Evolutionary conservation across 2,113 vertebrate species (phyloP), one percentile per base, ranked within the genome.

Genomic region (Coracopsis vasa): DNA sequence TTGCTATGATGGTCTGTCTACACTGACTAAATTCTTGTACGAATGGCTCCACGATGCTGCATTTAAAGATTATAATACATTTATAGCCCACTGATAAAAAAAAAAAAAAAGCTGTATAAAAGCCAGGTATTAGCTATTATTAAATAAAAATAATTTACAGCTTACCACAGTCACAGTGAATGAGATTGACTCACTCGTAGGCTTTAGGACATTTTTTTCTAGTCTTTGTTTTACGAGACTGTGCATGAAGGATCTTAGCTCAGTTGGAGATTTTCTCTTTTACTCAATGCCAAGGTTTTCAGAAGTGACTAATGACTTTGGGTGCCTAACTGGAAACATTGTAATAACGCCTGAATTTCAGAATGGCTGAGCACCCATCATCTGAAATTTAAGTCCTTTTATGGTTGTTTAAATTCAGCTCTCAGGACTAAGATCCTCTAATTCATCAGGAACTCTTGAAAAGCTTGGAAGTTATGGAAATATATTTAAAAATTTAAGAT

Each of bases 301-400:
- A 96, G 79, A 97, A 97, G 95, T 97, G 96, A 96, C 95, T 97
- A 96, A 96, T 86, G 93, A 94, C 88, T 96, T 96, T 93, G 95
- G 90, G 96, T 97, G 88, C 94, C 91, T 96, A 96, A 93, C 95
- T 95, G 95, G 92, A 97, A 95, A 97, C 86, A 92, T 28, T 96
- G 88, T 93, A 96, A 96, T 96, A 92, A 96, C 0, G 94, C 92
- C 92, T 96, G 83, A 93, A 94, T 94, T 96, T 95, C 88, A 95
- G 94, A 95, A 94, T 88, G 90, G 92, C 86, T 94, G 93, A 94
- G 82, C 86, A 96, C 94, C 94, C 92, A 84, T 88, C 86, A 79
- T 88, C 82, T 96, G 88, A 96, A 96, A 96, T 96, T 91, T 93
- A 96, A 96, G 91, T 92, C 96, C 94, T 96, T 97, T 96, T 97